Base-by-base conservation (phyloP, 2,888 invertebrate genomes). In the Campaea margaritaria region DNA sequence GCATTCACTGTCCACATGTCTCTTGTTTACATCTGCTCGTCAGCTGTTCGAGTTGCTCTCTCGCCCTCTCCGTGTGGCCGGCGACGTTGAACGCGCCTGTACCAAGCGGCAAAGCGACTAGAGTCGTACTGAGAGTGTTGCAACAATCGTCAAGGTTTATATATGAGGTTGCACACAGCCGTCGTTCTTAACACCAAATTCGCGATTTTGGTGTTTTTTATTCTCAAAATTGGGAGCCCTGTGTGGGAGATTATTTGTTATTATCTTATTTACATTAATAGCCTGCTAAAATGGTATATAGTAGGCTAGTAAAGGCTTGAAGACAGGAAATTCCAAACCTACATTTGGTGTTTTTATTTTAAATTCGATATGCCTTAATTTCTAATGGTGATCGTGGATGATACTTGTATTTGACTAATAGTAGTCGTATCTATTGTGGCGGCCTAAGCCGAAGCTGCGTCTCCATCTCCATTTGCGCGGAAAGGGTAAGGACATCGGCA, bases 51-150 rank as follows among this genome's bases (percentile, higher is more conserved):
- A 82, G 81, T 81, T 76, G 68, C 91, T 93, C 93, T 93, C 93
- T 93, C 93, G 90, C 93, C 89, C 91, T 93, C 89, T 92, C 93
- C 92, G 91, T 88, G 83, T 85, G 88, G 88, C 81, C 86, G 90
- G 89, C 90, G 84, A 82, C 85, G 82, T 81, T 59, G 50, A 68
- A 83, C 86, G 87, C 87, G 88, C 91, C 89, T 82, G 89, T 75
- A 87, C 91, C 92, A 87, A 91, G 83, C 93, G 93, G 93, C 93
- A 93, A 92, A 92, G 93, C 93, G 93, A 93, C 93, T 93, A 93
- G 93, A 93, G 93, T 88, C 91, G 88, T 86, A 93, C 93, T 93
- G 93, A 92, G 86, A 79, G 86, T 91, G 88, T 91, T 90, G 89
- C 88, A 91, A 91, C 89, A 79, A 79, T 78, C 83, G 74, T 86